Conservation (phyloP, 2,797 vertebrate species). For the Onychomys arenicola region DNA sequence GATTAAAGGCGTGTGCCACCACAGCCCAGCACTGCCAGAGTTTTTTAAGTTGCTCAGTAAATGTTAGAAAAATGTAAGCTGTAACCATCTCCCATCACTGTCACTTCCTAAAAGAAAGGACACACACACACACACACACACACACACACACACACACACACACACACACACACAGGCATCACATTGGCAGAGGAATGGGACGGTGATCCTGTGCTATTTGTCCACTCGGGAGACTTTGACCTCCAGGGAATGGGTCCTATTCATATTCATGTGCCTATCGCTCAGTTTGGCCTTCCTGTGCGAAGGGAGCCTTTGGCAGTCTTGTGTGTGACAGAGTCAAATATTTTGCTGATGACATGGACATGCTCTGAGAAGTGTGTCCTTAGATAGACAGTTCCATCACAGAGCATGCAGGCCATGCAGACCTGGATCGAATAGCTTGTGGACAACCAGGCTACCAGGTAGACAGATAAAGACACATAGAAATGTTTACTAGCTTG, state of each 20-base stretch:
- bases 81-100: neutral
- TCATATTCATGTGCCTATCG: no score
- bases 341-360: neutral
- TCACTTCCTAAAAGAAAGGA: neutral
- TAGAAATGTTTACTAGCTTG: neutral
- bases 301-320: neutral
- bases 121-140: no score
- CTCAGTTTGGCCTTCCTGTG: no score
- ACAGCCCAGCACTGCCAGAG: no score
- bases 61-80: neutral
- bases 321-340: neutral
- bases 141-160: no score
- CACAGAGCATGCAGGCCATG: neutral
- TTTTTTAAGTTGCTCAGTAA: neutral
- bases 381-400: neutral
- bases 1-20: no score
- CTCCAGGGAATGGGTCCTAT: neutral
- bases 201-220: accelerated
- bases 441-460: neutral
- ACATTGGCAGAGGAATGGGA: neutral
- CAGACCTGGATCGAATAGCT: neutral
- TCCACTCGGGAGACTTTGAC: neutral
- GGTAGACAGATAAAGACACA: neutral
- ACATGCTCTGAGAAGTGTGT: neutral
- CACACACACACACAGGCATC: neutral